Base-by-base conservation (phyloP, 2,888 invertebrate species). In the Apamea epomidion region DNA sequence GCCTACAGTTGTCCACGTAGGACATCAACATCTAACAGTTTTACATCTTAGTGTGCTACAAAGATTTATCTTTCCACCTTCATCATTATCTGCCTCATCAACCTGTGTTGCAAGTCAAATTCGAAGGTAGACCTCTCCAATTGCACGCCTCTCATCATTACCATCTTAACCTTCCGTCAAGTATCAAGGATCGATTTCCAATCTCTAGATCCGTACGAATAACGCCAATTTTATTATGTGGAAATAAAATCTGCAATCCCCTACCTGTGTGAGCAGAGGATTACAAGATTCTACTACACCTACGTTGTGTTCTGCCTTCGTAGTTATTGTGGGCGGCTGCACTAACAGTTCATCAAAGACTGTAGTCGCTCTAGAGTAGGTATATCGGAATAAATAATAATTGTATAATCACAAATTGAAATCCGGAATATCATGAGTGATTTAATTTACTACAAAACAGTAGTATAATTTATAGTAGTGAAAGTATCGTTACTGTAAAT, bases 291-390 rank as follows among this genome's bases (percentile, higher is more conserved):
- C 75, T 81, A 45, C 60, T 65, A 77, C 74, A 25, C 80, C 74
- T 74, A 80, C 76, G 69, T 73, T 29, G 6, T 71, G 58, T 72
- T 29, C 45, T 64, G 67, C 84, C 83, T 69, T 83, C 80, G n/a
- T 32, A 32, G 62, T 8, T 32, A 48, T 29, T 25, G 83, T 80
- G 72, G 80, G 83, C 75, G 65, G 42, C 32, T 75, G 76, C 54
- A 85, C 54, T 72, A 32, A 72, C 69, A 81, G 67, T 32, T 73
- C 67, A 75, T 62, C 73, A 70, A 42, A 83, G 37, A 58, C 70
- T 37, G 25, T 48, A 37, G 68, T 37, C n/a, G 12, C 37, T 25
- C n/a, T 60, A 58, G 58, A 18, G 21, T 42, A 6, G 42, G 65
- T 71, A 37, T 32, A 64, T 64, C 2, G n/a, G 1, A 45, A 58